Evolutionary conservation across 2,113 vertebrate genomes (phyloP).

Genomic region (Cavia aperea): DNA sequence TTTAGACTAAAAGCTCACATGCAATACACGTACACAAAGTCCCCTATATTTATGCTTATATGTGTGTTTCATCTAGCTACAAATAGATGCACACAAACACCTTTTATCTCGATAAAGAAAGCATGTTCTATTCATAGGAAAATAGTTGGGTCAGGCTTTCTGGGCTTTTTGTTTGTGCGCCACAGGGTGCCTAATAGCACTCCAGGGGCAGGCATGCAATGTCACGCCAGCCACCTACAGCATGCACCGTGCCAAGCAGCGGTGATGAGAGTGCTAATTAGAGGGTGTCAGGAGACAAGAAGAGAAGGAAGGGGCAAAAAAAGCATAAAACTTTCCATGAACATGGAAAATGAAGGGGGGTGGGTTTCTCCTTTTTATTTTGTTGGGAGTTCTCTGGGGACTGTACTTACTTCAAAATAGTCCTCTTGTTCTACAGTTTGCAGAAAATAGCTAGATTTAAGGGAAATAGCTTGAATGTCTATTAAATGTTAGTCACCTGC

Average conservation of each 20-base stretch:
- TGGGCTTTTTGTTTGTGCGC: slow-evolving; percentile 72
- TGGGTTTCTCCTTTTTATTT: slow-evolving; percentile 37
- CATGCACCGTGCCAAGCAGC: slow-evolving; percentile 56
- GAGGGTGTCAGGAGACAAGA: slow-evolving; percentile 70
- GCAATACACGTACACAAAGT: background rate
- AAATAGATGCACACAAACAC: slow-evolving; percentile 34
- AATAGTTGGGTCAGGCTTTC: slow-evolving; percentile 65
- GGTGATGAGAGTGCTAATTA: slow-evolving; percentile 71
- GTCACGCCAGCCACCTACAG: slow-evolving; percentile 67
- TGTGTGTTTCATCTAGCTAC: background rate
- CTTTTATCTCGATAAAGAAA: slow-evolving; percentile 66
- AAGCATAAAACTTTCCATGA: slow-evolving; percentile 46
- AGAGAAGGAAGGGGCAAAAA: slow-evolving; percentile 30
- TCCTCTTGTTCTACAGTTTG: background rate
- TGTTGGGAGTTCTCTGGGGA: slow-evolving; percentile 48
- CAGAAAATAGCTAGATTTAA: background rate
- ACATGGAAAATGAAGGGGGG: slow-evolving; percentile 52
- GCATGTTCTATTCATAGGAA: slow-evolving; percentile 68
- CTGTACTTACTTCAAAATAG: background rate
- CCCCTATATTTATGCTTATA: slow-evolving; percentile 47
- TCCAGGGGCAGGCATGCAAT: slow-evolving; percentile 60
- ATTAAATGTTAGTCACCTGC: background rate
- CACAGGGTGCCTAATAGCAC: slow-evolving; percentile 57
- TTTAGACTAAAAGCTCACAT: background rate
- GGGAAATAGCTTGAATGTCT: background rate